These are phyloP conservation scores for Cladopsammia gracilis DNA, from an alignment of 64 coral and sea anemone species.

Conservation along the genomic window DNA sequence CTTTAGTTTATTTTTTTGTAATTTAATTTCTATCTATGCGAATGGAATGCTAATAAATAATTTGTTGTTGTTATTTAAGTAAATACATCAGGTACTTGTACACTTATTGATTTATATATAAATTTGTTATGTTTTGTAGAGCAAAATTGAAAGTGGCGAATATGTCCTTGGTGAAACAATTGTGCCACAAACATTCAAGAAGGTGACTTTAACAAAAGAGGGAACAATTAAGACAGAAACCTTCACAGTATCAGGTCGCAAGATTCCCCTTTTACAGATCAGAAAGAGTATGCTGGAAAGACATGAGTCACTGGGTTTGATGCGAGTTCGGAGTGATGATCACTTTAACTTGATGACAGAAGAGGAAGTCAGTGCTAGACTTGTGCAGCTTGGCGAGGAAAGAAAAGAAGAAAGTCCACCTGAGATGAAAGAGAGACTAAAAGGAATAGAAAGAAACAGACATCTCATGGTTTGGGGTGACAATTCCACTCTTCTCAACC, in stretches of 20 bases:
- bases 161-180: constrained; percentile 62
- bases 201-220: constrained; percentile 37
- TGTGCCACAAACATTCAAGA: constrained; percentile 55
- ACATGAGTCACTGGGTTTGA: constrained; percentile 45
- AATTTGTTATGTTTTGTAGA: not conserved
- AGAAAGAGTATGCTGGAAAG: constrained; percentile 15
- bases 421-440: constrained; percentile 43
- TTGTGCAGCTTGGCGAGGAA: constrained; percentile 28
- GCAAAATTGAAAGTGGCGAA: constrained; percentile 64
- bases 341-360: constrained; percentile 27
- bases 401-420: not conserved
- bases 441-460: constrained; percentile 35
- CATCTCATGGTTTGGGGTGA: constrained; percentile 60
- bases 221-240: constrained; percentile 21
- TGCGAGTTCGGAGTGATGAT: constrained; percentile 46
- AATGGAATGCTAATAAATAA: too few species aligned
- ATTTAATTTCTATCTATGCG: too few species aligned
- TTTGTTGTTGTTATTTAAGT: too few species aligned
- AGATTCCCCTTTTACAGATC: constrained; percentile 60
- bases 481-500: constrained; percentile 40
- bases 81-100: too few species aligned
- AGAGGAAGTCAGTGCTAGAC: constrained; percentile 12
- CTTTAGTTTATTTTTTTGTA: too few species aligned
- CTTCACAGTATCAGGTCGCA: constrained; percentile 47
- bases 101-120: not conserved